A percentile compares a stretch with the other conserved stretches of the same genome.
phyloP scores from a whole-genome alignment of 2,888 invertebrate species.

The Lepidochrysops patricia region DNA sequence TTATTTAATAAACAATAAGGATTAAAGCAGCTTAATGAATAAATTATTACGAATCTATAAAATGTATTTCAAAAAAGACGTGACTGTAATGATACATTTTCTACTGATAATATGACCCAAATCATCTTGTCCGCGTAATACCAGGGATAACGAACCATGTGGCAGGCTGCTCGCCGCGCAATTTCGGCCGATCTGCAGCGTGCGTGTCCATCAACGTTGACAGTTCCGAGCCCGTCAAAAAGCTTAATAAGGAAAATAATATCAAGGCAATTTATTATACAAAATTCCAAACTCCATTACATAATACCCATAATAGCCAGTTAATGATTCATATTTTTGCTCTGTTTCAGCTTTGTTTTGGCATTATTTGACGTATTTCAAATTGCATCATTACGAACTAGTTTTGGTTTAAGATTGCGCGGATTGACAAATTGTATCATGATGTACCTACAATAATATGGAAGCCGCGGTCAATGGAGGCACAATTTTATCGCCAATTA shows the following conservation, averaged over 20 bases:
- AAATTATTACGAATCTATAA: too few relatives aligned
- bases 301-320: background rate
- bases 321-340: too few relatives aligned
- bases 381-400: background rate
- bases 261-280: background rate
- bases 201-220: background rate
- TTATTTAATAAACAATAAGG: too few relatives aligned
- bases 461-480: too few relatives aligned
- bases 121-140: background rate
- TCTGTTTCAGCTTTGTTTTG: background rate
- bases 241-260: background rate
- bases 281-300: background rate
- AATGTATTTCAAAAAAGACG: too few relatives aligned
- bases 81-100: background rate
- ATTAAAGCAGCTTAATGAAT: too few relatives aligned
- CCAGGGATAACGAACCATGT: background rate
- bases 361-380: background rate
- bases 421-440: too few relatives aligned
- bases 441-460: too few relatives aligned
- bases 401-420: too few relatives aligned
- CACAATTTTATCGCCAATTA: too few relatives aligned
- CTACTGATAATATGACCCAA: background rate
- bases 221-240: conserved; percentile 2
- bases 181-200: conserved; percentile 2
- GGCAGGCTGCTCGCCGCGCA: conserved; percentile 2